phyloP scores from a whole-genome alignment of 2,113 vertebrate species.

The Ctenomys sociabilis region DNA sequence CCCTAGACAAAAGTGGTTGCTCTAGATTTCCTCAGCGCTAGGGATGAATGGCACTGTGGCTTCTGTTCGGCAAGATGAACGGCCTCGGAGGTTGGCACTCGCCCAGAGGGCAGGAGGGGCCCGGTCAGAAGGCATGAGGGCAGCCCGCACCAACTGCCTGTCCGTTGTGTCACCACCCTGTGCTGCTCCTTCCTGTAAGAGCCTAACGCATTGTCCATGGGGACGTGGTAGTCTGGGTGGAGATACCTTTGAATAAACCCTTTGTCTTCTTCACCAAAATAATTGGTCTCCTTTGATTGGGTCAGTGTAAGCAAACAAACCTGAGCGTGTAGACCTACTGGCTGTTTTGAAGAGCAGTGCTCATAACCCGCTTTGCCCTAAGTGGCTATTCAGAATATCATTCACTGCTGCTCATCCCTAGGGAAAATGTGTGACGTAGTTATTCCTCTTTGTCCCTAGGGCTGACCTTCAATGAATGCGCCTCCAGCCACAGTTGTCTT shows the following conservation, averaged over 20 bases:
- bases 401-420: background rate
- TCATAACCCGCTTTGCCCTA: too few relatives aligned
- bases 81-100: background rate
- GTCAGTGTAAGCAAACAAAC: background rate
- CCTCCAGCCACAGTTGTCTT: background rate
- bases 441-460: too few relatives aligned
- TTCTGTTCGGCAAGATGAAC: background rate
- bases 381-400: background rate
- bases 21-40: background rate
- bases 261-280: background rate
- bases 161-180: background rate
- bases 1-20: background rate
- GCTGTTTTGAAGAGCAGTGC: too few relatives aligned
- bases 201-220: background rate
- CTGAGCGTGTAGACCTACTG: background rate
- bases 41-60: background rate
- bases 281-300: background rate
- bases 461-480: background rate
- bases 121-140: background rate
- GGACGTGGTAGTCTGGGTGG: background rate
- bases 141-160: background rate
- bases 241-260: background rate
- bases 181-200: background rate
- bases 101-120: background rate
- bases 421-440: background rate